phyloP scores from a whole-genome alignment of 2,113 vertebrate genomes.

The Baryphthengus martii region DNA sequence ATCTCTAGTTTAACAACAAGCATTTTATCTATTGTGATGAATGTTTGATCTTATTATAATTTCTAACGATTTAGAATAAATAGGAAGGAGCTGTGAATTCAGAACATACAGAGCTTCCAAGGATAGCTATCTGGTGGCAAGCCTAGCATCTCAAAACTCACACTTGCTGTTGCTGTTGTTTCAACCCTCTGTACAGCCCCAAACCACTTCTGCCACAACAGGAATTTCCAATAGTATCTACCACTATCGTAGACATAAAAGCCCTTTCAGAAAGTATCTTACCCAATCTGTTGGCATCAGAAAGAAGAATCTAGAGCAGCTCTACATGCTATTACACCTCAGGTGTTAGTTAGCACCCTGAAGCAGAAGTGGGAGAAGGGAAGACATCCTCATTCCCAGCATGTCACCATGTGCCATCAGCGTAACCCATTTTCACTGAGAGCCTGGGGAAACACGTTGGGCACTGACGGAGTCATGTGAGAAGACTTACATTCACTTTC shows the following conservation, averaged over 20 bases:
- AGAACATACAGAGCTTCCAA: not conserved
- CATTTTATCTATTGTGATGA: not conserved
- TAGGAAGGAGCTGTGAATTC: not conserved
- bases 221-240: not conserved
- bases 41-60: not conserved
- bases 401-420: not conserved
- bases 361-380: not conserved
- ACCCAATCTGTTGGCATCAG: not conserved
- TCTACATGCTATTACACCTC: not conserved
- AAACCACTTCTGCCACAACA: not conserved
- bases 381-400: not conserved
- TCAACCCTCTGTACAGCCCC: not conserved
- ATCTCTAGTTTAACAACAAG: not conserved
- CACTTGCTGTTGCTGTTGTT: not conserved
- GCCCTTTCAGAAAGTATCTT: not conserved
- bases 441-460: fast-evolving
- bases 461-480: not conserved
- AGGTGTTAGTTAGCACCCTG: not conserved
- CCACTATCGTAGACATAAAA: not conserved
- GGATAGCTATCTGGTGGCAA: not conserved
- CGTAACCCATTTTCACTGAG: not conserved
- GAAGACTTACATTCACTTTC: not conserved
- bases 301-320: not conserved
- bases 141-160: not conserved
- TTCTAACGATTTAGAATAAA: not conserved